Evolutionary conservation across 2,797 vertebrate genomes (phyloP), one percentile per base, ranked within the genome.

Genomic region (Phaenicophaeus curvirostris): DNA sequence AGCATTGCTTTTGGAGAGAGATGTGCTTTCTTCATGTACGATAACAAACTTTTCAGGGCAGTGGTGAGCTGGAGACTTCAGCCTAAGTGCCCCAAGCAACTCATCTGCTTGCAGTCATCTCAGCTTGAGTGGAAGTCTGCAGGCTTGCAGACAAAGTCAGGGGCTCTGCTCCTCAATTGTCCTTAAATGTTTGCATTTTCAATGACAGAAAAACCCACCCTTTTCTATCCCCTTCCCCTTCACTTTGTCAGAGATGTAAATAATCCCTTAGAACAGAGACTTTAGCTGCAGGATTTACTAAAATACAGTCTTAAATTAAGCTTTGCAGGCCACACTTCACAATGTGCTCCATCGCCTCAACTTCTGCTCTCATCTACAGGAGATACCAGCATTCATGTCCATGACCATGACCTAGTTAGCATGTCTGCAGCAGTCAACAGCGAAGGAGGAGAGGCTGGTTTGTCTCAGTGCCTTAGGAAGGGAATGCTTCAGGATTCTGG

Each of bases 1-100:
- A 91, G 59, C 80, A 51, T 68, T 87, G 66, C 21, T 68, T 94
- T 93, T 63, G 73, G 79, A 93, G 91, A 62, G 50, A 92, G 24
- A 35, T 2, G 7, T 39, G 20, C 50, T 95, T 95, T 94, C 58
- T 62, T 94, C 75, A 23, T 41, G 11, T 54, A 59, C 89, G 81
- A 72, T 80, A 81, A 31, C 18, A 58, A 90, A 50, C 4, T 63
- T 95, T 96, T 84, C 66, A 80, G 71, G 63, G 67, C 67, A 78
- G 54, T 30, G 37, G 31, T 3, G 30, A 77, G 44, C 33, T 80
- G 39, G 85, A 92, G 41, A 33, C 31, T 44, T 51, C 62, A 78
- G 66, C 15, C 12, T 37, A 80, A 39, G 30, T 85, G 28, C 25
- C 63, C 46, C 37, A 51, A 83, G 15, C 3, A 14, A 67, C 28